These are phyloP conservation scores for Phthorimaea operculella DNA, from an alignment of 1,140 invertebrate genomes.

Conservation along the genomic window DNA sequence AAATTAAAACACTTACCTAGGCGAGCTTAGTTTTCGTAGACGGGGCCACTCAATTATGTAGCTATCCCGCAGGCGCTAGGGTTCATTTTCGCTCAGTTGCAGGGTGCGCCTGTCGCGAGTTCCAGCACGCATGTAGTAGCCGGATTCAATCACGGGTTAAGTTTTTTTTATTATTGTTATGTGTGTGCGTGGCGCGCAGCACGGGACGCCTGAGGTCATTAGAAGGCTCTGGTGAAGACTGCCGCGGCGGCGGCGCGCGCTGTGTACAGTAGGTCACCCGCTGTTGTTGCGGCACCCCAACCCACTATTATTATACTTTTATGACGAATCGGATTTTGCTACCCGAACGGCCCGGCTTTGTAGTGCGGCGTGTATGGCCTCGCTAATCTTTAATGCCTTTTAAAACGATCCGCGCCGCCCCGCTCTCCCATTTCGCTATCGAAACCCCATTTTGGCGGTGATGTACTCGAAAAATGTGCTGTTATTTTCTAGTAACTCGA, in stretches of 20 bases:
- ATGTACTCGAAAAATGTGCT: no score
- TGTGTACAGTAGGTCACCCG: constrained; percentile 51
- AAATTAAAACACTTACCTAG: constrained; percentile 26
- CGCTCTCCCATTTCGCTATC: neutral
- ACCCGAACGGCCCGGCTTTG: constrained; percentile 37
- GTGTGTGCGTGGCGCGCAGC: constrained; percentile 44
- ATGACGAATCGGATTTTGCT: constrained; percentile 62
- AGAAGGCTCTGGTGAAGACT: constrained; percentile 63
- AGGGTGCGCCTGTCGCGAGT: constrained; percentile 38
- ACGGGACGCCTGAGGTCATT: constrained; percentile 62
- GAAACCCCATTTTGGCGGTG: no score
- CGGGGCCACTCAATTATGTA: constrained; percentile 13
- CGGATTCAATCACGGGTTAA: constrained; percentile 34
- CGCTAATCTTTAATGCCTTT: constrained; percentile 9
- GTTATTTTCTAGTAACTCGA: no score
- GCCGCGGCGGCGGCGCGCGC: constrained; percentile 65
- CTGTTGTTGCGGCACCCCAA: constrained; percentile 60
- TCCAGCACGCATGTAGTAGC: constrained; percentile 38
- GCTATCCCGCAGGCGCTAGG: constrained; percentile 46
- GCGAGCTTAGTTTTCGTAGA: constrained; percentile 18
- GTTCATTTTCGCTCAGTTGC: constrained; percentile 48
- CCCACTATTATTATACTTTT: constrained; percentile 67
- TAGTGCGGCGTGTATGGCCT: constrained; percentile 31
- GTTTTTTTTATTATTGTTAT: constrained; percentile 41
- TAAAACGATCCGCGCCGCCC: neutral